Conservation (phyloP, 2,113 vertebrate species). For the Polyodon spathula region DNA sequence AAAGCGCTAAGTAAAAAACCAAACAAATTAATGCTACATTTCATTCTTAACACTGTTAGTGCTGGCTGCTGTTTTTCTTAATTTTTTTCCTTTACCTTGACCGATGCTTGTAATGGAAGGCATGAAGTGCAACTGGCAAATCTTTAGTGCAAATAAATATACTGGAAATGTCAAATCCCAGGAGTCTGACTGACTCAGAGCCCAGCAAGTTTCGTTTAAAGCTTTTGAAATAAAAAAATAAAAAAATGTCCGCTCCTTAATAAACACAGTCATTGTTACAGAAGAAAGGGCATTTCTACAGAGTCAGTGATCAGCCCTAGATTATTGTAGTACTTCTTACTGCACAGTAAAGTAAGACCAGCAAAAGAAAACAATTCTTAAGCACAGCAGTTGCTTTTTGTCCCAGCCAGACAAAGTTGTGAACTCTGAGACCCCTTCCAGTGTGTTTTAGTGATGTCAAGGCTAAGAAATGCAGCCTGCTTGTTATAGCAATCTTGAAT, state of each 20-base stretch:
- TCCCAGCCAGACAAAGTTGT: conserved; percentile 3
- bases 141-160: conserved; percentile 34
- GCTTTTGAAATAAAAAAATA: conserved; percentile 15
- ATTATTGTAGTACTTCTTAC: conserved; percentile 1
- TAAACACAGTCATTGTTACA: conserved; percentile 6
- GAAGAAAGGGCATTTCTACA: conserved; percentile 3
- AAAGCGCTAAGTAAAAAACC: conserved; percentile 5
- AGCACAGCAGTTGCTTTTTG: conserved; percentile 8
- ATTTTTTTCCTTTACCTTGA: conserved; percentile 8
- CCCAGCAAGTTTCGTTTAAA: conserved; percentile 8
- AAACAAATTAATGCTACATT: conserved; percentile 12
- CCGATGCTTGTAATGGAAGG: conserved; percentile 34
- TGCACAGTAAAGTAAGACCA: not conserved
- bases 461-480: conserved; percentile 18
- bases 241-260: conserved; percentile 14
- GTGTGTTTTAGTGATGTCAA: conserved; percentile 18
- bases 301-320: not conserved
- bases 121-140: conserved; percentile 35
- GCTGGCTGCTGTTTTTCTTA: not conserved
- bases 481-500: conserved; percentile 40
- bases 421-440: conserved; percentile 1
- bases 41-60: conserved; percentile 7
- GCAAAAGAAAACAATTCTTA: conserved; percentile 9
- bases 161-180: conserved; percentile 27
- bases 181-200: conserved; percentile 21